Conservation (phyloP, 1,140 invertebrate species). For the Heliothis virescens region DNA sequence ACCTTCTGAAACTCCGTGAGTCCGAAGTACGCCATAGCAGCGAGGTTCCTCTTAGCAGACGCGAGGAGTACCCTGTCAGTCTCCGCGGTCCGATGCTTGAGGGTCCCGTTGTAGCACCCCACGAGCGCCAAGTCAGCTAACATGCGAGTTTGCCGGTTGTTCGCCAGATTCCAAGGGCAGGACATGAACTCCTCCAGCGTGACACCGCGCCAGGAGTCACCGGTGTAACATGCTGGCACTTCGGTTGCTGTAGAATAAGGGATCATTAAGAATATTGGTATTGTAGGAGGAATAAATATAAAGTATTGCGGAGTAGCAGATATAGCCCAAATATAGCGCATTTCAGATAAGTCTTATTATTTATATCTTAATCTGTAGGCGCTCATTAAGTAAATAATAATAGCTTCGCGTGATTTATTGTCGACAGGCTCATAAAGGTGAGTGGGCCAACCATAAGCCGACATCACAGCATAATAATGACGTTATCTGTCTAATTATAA, state of each 20-base stretch:
- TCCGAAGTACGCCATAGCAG: slow-evolving; percentile 98
- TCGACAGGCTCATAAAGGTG: not conserved
- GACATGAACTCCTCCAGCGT: slow-evolving; percentile 94
- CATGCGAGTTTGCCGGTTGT: slow-evolving; percentile 99
- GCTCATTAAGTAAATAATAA: no score
- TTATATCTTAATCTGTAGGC: no score
- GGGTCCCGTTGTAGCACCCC: slow-evolving; percentile 97
- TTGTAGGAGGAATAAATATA: not conserved
- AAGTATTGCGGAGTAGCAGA: not conserved
- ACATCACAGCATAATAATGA: not conserved
- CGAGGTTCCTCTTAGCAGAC: slow-evolving; percentile 97
- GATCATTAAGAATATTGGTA: not conserved
- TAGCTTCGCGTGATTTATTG: no score
- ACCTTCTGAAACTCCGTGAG: slow-evolving; percentile 98
- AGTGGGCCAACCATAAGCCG: not conserved
- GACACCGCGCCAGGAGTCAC: slow-evolving; percentile 89
- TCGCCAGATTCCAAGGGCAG: slow-evolving; percentile 97
- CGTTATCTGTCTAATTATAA: not conserved
- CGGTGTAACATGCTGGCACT: slow-evolving; percentile 92
- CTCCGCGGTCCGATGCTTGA: slow-evolving; percentile 93
- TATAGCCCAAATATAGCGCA: not conserved
- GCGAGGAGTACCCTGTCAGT: slow-evolving; percentile 96
- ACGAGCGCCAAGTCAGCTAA: slow-evolving; percentile 97
- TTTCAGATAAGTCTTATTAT: not conserved
- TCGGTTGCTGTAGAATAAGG: slow-evolving; percentile 86